phyloP scores from a whole-genome alignment of 2,113 vertebrate genomes.

The Pycnonotus jocosus region DNA sequence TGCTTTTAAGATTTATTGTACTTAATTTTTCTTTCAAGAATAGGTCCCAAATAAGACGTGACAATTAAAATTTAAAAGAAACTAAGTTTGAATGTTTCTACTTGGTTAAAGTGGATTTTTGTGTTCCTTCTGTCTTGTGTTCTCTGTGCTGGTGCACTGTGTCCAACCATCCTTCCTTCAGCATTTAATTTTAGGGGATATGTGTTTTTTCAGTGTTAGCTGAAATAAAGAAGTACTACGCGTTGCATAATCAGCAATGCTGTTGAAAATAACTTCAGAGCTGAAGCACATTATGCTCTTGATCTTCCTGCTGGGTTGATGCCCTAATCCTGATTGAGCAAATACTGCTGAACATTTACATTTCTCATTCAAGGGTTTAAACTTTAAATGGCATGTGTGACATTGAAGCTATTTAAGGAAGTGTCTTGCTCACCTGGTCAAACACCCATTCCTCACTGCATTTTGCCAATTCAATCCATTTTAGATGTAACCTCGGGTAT shows the following conservation, averaged over 20 bases:
- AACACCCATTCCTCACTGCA: conserved; percentile 99
- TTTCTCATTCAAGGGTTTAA: background rate
- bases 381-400: conserved; percentile 88
- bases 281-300: conserved; percentile 32
- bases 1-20: background rate
- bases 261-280: conserved; percentile 35
- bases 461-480: conserved; percentile 99
- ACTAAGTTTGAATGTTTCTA: conserved; percentile 61
- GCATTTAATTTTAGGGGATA: conserved; percentile 61
- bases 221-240: background rate
- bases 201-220: conserved; percentile 41
- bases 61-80: conserved; percentile 49
- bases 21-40: background rate
- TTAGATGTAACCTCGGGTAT: conserved; percentile 99
- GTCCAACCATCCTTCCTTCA: conserved; percentile 79
- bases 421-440: too few relatives aligned
- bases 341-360: conserved; percentile 8
- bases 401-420: conserved; percentile 76
- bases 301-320: background rate
- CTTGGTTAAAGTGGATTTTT: conserved; percentile 82
- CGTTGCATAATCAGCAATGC: background rate
- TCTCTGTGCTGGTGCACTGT: conserved; percentile 78
- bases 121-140: conserved; percentile 80
- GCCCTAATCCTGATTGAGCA: background rate
- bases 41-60: conserved; percentile 21